phyloP scores from a whole-genome alignment of 2,888 invertebrate genomes.

The Drosophila nigricruria region DNA sequence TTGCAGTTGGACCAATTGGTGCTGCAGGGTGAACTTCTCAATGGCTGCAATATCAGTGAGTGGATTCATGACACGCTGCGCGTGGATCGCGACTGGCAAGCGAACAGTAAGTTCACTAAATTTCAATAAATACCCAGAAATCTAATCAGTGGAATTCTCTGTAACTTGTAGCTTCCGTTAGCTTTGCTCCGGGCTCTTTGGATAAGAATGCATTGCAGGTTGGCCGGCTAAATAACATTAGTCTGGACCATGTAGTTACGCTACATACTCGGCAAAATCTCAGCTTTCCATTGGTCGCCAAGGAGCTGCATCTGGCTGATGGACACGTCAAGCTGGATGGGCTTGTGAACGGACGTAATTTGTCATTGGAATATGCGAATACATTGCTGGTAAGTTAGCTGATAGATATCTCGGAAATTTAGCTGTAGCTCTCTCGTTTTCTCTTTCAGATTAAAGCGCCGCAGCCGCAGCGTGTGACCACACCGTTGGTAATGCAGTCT shows the following conservation, averaged over 20 bases:
- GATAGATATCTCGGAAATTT: neutral
- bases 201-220: slow-evolving; percentile 84
- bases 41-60: slow-evolving; percentile 83
- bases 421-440: neutral
- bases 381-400: slow-evolving; percentile 86
- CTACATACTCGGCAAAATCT: slow-evolving; percentile 86
- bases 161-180: slow-evolving; percentile 82
- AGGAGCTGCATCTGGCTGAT: slow-evolving; percentile 81
- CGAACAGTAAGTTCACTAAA: slow-evolving; percentile 57
- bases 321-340: slow-evolving; percentile 71
- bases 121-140: neutral
- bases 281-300: slow-evolving; percentile 80
- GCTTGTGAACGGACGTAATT: slow-evolving; percentile 85
- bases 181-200: slow-evolving; percentile 85
- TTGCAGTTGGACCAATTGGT: slow-evolving; percentile 76
- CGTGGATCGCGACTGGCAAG: slow-evolving; percentile 81
- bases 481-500: slow-evolving; percentile 84
- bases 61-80: slow-evolving; percentile 85
- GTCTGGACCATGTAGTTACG: slow-evolving; percentile 85
- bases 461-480: slow-evolving; percentile 82
- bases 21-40: slow-evolving; percentile 66
- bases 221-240: slow-evolving; percentile 85
- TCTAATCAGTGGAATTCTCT: neutral
- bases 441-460: slow-evolving; percentile 63
- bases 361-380: slow-evolving; percentile 85